Percentiles rank a stretch among this genome's conserved stretches.
These are phyloP conservation scores for Heteromormyrus szaboi DNA, from an alignment of 2,797 vertebrate species.

Conservation along the genomic window DNA sequence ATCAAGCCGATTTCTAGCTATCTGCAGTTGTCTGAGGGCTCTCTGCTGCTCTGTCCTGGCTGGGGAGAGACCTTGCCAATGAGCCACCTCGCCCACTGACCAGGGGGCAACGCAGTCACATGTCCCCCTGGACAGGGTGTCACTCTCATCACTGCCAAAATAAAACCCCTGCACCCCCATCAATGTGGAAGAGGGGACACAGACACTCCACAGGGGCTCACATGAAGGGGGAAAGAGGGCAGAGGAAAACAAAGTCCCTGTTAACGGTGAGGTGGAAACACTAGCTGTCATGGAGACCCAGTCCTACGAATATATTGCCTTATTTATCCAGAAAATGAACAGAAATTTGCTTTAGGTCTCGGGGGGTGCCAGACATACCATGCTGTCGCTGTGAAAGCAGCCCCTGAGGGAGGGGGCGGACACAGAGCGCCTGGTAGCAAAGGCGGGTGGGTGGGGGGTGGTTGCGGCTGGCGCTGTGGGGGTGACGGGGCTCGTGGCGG, in stretches of 20 bases:
- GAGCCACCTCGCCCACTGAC: background rate
- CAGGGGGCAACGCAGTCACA: constrained; percentile 14
- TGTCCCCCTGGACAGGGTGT: background rate
- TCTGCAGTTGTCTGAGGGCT: background rate
- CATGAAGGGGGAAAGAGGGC: constrained; percentile 2
- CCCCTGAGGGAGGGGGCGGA: constrained; percentile 55
- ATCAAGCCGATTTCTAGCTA: background rate
- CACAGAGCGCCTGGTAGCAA: constrained; percentile 61
- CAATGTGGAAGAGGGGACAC: constrained; percentile 36
- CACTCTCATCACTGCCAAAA: constrained; percentile 12
- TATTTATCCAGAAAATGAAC: background rate
- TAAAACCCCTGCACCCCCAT: constrained; percentile 21
- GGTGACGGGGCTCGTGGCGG: background rate
- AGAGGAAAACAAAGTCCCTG: background rate
- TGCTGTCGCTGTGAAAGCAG: constrained; percentile 53
- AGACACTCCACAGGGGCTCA: constrained; percentile 25
- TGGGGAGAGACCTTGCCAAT: background rate
- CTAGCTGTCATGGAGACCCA: background rate
- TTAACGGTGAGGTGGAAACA: background rate
- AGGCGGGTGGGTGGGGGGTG: constrained; percentile 67
- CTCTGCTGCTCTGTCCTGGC: background rate
- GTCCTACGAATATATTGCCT: background rate
- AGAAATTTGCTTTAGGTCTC: background rate
- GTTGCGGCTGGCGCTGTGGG: constrained; percentile 28
- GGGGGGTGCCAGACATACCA: constrained; percentile 50